Conservation (phyloP, 1,140 invertebrate species). For the Ptiloglossa arizonensis region DNA sequence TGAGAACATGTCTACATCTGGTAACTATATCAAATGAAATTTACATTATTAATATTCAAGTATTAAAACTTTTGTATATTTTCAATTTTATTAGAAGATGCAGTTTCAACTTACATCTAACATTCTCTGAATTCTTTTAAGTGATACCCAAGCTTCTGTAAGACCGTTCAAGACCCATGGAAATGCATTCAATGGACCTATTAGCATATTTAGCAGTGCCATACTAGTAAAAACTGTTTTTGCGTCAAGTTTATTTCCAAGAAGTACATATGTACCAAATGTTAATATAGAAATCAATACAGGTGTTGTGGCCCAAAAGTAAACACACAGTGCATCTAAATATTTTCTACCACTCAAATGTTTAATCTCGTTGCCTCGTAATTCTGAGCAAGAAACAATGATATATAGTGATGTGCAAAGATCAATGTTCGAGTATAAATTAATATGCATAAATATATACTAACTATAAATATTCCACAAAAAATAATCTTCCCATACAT, state of each 20-base stretch:
- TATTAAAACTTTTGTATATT: background rate
- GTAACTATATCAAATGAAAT: conserved; percentile 80
- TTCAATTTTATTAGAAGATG: background rate
- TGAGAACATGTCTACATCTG: conserved; percentile 83
- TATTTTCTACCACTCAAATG: conserved; percentile 95
- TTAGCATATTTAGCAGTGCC: conserved; percentile 97
- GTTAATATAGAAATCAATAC: conserved; percentile 96
- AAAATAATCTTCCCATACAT: conserved; percentile 97
- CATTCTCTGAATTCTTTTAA: conserved; percentile 91
- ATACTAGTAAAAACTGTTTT: conserved; percentile 97
- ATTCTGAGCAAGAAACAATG: conserved; percentile 77
- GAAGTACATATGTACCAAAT: conserved; percentile 92
- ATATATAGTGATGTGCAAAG: conserved; percentile 20
- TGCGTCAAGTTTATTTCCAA: conserved; percentile 91
- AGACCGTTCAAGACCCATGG: conserved; percentile 99
- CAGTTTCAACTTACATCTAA: conserved; percentile 83
- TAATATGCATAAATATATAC: conserved; percentile 51
- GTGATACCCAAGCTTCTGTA: conserved; percentile 95
- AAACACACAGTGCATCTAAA: conserved; percentile 98
- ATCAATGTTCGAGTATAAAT: background rate
- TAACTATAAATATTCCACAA: conserved; percentile 80
- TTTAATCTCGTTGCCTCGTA: conserved; percentile 88
- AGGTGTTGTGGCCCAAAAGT: conserved; percentile 99
- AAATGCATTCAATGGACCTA: conserved; percentile 97
- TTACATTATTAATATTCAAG: conserved; percentile 33